phyloP scores from a whole-genome alignment of 1,140 invertebrate genomes.

The Drosophila sturtevanti region DNA sequence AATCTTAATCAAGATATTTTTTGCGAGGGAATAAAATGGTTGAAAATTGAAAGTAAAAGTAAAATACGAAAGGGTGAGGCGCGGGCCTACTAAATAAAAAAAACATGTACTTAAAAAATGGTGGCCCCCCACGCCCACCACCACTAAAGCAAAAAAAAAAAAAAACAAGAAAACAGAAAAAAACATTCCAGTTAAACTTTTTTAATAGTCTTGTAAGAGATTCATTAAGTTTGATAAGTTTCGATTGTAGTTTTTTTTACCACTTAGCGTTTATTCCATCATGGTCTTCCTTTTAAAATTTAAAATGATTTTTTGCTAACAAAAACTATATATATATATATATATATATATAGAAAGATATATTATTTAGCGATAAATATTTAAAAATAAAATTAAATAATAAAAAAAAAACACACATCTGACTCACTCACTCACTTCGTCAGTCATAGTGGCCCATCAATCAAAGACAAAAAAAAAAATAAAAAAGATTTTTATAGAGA shows the following conservation, averaged over 20 bases:
- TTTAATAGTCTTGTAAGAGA: slow-evolving; percentile 31
- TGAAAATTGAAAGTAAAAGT: slow-evolving; percentile 69
- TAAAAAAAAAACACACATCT: slow-evolving; percentile 25
- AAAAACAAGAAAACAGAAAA: slow-evolving; percentile 14
- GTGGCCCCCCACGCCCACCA: slow-evolving; percentile 1
- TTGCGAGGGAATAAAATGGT: slow-evolving; percentile 67
- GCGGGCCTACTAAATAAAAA: neutral
- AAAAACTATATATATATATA: slow-evolving; percentile 12
- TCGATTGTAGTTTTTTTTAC: slow-evolving; percentile 27
- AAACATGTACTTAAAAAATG: slow-evolving; percentile 3
- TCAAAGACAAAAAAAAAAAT: slow-evolving; percentile 41
- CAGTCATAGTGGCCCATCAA: slow-evolving; percentile 49
- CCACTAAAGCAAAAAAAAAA: slow-evolving; percentile 7
- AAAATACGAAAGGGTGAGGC: slow-evolving; percentile 17
- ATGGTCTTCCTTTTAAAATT: slow-evolving; percentile 74
- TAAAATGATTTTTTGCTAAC: slow-evolving; percentile 65
- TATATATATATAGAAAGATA: slow-evolving; percentile 21
- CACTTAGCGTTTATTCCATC: slow-evolving; percentile 49
- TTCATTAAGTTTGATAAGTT: slow-evolving; percentile 26
- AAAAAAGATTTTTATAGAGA: slow-evolving; percentile 39
- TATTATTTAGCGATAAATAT: slow-evolving; percentile 22
- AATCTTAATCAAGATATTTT: slow-evolving; percentile 64
- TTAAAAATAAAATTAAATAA: slow-evolving; percentile 75
- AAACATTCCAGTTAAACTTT: slow-evolving; percentile 66
- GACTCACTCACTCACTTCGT: slow-evolving; percentile 53